A percentile compares a stretch with the other conserved stretches of the same genome.
Evolutionary conservation across 2,797 vertebrate species (phyloP).

Genomic region (Propithecus deckenii): DNA sequence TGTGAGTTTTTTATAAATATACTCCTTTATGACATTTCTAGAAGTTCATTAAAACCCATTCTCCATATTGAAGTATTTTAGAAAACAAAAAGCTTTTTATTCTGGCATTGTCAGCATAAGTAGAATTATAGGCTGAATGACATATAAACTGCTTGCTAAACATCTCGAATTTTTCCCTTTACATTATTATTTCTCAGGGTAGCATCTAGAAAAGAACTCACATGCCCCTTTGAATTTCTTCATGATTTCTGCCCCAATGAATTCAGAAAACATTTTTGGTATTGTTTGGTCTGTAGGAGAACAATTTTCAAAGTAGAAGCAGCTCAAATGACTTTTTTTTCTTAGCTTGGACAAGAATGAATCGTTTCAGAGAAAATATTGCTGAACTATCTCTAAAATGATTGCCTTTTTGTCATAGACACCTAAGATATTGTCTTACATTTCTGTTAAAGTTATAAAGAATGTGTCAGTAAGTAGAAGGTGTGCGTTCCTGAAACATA

Average conservation of each 20-base stretch:
- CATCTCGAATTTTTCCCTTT: neutral
- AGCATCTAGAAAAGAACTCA: neutral
- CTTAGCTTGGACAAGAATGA: neutral
- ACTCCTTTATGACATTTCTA: neutral
- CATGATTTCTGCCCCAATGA: neutral
- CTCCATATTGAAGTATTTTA: neutral
- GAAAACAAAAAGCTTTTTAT: neutral
- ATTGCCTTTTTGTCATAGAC: constrained; percentile 22
- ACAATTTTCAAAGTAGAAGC: neutral
- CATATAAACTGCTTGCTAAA: neutral
- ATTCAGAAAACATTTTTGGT: neutral
- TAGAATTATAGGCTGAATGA: neutral
- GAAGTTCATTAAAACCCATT: neutral
- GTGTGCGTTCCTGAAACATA: neutral
- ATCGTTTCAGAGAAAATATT: constrained; percentile 5
- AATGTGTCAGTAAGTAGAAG: constrained; percentile 36
- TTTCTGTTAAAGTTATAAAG: constrained; percentile 55
- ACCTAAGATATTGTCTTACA: neutral
- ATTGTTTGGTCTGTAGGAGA: neutral
- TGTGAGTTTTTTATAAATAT: neutral
- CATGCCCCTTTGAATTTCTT: neutral
- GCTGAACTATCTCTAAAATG: neutral
- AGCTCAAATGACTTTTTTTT: neutral
- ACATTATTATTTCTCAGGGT: neutral
- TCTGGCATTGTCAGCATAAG: neutral